Evolutionary conservation across 2,113 vertebrate genomes (phyloP), one percentile per base, ranked within the genome.

Genomic region (Procavia capensis): DNA sequence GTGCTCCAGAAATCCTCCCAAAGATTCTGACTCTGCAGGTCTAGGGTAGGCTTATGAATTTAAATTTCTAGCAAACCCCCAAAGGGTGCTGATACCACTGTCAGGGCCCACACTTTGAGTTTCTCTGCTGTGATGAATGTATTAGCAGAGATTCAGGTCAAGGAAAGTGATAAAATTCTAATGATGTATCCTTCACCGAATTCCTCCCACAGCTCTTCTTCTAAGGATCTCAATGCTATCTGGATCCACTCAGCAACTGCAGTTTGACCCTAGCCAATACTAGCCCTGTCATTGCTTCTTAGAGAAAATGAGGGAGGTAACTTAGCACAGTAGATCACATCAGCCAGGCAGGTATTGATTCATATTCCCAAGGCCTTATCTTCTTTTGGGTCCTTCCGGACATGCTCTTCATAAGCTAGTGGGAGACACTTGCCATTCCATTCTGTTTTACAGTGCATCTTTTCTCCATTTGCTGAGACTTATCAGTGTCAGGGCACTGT

Each of bases 311-410:
- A 86, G 59, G 43, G 57, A 39, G 75, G 22, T 22, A 31, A 20
- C 14, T 43, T 75, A 80, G 43, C 57, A 74, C 11, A 81, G 36
- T 2, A 4, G 43, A 59, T 86, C 14, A 16, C 41, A 39, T 61
- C 84, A 76, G 68, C 36, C 41, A 72, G 68, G 59, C 20, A 89
- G 91, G 66, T 76, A 94, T 27, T 63, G 83, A 79, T 75, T 85
- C 96, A 88, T 96, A n/a, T n/a, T n/a, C n/a, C 41, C 29, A 93
- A 96, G 90, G 85, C 85, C 88, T 88, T 89, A 91, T 97, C 34
- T 94, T 27, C 61, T 24, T 64, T 95, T 39, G 47, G 24, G 68
- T 93, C 39, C 68, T 91, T 87, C 39, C 61, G 47, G 59, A 66
- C 25, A 54, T 72, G 20, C 68, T 41, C 47, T 87, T 25, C 14